These are phyloP conservation scores for Rotaria macrura DNA, from an alignment of 2,888 invertebrate species.

Conservation along the genomic window DNA sequence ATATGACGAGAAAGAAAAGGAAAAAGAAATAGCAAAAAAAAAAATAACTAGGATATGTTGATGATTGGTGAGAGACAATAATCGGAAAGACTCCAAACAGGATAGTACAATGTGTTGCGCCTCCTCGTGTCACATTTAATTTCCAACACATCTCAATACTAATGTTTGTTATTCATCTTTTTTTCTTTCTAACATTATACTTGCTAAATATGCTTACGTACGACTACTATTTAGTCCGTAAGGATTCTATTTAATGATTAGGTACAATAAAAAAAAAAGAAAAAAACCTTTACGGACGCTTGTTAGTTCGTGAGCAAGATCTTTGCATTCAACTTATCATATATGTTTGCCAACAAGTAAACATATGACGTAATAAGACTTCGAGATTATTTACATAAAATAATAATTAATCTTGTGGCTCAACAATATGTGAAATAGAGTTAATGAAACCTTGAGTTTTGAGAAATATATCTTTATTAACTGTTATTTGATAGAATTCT, in stretches of 20 bases:
- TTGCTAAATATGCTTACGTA: not conserved
- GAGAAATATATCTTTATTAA: not conserved
- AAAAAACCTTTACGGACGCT: too few species aligned
- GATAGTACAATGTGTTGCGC: not conserved
- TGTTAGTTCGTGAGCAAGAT: too few species aligned
- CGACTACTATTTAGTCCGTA: not conserved
- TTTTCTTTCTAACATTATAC: not conserved
- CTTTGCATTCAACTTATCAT: too few species aligned
- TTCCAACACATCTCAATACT: not conserved
- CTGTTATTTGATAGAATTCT: not conserved
- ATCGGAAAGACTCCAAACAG: not conserved
- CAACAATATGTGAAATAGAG: not conserved
- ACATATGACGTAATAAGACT: not conserved
- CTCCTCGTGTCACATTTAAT: not conserved
- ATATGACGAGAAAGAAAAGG: not conserved
- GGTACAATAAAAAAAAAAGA: not conserved
- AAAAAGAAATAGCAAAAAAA: not conserved
- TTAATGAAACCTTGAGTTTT: not conserved
- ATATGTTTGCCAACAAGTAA: not conserved
- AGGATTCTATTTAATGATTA: not conserved
- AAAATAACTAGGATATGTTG: not conserved
- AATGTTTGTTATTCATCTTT: not conserved
- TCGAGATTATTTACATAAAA: not conserved
- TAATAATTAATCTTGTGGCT: not conserved
- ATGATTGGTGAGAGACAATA: not conserved